Percentiles rank a stretch among this genome's conserved stretches.
These are phyloP conservation scores for Odontophorus gujanensis DNA, from an alignment of 2,113 vertebrate species.

Conservation along the genomic window DNA sequence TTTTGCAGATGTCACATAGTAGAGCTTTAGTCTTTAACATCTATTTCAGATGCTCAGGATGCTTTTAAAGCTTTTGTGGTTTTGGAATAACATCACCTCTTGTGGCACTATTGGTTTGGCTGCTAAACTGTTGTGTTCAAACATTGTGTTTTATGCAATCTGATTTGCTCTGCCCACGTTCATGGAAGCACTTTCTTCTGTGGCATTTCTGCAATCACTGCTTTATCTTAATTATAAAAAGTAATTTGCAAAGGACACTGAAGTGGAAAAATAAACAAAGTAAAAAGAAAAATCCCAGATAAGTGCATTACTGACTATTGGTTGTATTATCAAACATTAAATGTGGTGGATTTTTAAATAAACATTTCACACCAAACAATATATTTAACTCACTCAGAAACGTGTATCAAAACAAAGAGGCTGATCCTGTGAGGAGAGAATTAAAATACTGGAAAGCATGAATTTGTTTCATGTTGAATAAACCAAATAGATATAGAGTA, in stretches of 20 bases:
- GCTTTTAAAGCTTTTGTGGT: background rate
- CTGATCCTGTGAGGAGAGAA: background rate
- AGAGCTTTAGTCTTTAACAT: background rate
- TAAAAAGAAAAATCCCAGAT: background rate
- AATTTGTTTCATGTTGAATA: background rate
- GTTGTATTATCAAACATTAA: background rate
- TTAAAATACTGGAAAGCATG: background rate
- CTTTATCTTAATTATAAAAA: slow-evolving; percentile 6
- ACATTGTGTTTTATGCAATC: background rate
- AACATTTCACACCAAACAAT: background rate
- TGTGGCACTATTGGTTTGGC: too few relatives aligned
- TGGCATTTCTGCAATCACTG: background rate
- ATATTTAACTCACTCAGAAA: background rate
- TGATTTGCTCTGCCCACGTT: background rate
- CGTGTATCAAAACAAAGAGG: background rate
- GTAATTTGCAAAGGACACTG: slow-evolving; percentile 14
- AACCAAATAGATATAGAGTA: background rate
- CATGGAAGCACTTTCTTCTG: background rate
- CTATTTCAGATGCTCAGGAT: background rate
- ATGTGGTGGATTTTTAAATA: background rate
- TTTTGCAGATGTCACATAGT: background rate
- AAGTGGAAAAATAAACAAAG: slow-evolving; percentile 34
- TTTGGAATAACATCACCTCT: background rate
- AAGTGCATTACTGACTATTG: background rate
- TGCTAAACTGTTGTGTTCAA: background rate